Percentiles rank a stretch among this genome's conserved stretches.
phyloP scores from a whole-genome alignment of 2,113 vertebrate genomes.

The Podarcis raffonei region DNA sequence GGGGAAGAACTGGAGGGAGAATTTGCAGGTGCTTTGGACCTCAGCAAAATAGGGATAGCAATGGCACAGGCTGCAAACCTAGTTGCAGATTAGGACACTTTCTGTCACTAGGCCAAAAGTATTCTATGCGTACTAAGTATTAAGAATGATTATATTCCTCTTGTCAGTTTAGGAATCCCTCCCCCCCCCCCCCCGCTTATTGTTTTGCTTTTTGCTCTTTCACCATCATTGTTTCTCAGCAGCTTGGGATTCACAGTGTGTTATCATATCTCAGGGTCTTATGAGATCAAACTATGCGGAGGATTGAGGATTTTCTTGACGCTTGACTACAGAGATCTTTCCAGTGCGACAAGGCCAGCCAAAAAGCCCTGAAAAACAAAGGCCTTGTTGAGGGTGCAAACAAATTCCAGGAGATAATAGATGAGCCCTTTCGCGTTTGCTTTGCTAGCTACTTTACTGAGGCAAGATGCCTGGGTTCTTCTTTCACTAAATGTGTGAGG shows the following conservation, averaged over 20 bases:
- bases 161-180: slow-evolving; percentile 6
- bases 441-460: slow-evolving; percentile 37
- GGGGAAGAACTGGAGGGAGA: too few relatives aligned
- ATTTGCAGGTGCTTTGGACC: too few relatives aligned
- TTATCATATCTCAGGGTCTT: slow-evolving; percentile 58
- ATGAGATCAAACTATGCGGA: slow-evolving; percentile 33
- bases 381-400: slow-evolving; percentile 15
- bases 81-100: too few relatives aligned
- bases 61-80: too few relatives aligned
- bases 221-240: slow-evolving; percentile 37
- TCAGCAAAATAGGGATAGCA: too few relatives aligned
- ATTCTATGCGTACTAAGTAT: not conserved
- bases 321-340: not conserved
- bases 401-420: slow-evolving; percentile 63
- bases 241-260: slow-evolving; percentile 13
- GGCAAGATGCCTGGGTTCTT: slow-evolving; percentile 52
- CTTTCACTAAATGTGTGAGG: slow-evolving; percentile 52
- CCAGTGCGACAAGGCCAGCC: slow-evolving; percentile 33
- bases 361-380: slow-evolving; percentile 34
- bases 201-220: slow-evolving; percentile 54
- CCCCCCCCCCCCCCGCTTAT: not conserved
- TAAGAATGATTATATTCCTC: slow-evolving; percentile 28
- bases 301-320: slow-evolving; percentile 46
- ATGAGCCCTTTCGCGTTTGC: slow-evolving; percentile 31
- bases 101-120: not conserved